These are phyloP conservation scores for Entomyzon cyanotis DNA, from an alignment of 2,113 vertebrate species.

Conservation along the genomic window DNA sequence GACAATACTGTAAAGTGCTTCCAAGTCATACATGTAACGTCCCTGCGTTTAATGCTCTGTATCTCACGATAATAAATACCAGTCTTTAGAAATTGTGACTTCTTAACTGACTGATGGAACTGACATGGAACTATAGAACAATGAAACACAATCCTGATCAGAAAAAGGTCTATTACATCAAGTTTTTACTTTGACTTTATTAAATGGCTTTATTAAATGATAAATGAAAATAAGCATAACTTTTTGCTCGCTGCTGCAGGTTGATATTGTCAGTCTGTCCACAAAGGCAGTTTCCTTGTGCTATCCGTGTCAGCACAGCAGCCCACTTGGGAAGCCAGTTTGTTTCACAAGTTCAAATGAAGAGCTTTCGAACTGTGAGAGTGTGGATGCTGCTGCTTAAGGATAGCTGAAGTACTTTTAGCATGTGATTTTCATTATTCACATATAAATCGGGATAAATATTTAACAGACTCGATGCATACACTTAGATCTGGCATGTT, in stretches of 20 bases:
- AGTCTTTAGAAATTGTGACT: background rate
- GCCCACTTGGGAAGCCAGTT: background rate
- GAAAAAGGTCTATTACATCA: background rate
- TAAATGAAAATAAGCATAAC: too few species aligned
- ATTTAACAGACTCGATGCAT: background rate
- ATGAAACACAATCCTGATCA: background rate
- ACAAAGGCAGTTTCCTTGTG: background rate
- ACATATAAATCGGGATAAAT: background rate
- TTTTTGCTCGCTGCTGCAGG: fast-evolving
- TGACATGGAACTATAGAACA: background rate
- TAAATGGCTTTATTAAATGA: background rate
- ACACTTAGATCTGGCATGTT: background rate
- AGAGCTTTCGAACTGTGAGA: fast-evolving
- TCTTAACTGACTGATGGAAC: background rate
- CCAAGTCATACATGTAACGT: background rate
- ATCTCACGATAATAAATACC: background rate
- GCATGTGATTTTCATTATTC: background rate
- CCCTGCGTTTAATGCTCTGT: background rate
- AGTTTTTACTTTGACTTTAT: background rate
- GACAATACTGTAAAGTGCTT: background rate
- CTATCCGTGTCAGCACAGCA: background rate
- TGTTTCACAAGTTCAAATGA: background rate
- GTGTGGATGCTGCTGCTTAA: background rate
- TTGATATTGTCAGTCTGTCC: background rate
- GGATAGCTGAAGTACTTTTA: background rate